Evolutionary conservation across 1,140 invertebrate genomes (phyloP).

Genomic region (Drosophila cardini): DNA sequence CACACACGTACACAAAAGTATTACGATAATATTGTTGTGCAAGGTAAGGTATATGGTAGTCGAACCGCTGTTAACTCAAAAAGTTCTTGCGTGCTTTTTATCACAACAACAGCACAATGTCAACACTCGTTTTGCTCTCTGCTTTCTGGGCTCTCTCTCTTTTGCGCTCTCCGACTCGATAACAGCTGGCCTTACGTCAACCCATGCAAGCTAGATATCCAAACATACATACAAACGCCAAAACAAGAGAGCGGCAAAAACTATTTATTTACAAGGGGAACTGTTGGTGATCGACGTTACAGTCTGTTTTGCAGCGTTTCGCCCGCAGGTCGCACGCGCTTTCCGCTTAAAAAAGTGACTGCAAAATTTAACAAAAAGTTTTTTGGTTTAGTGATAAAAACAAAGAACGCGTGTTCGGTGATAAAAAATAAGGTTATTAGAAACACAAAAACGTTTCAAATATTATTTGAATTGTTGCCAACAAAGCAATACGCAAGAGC

Average conservation of each 20-base stretch:
- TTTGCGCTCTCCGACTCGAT: conserved; percentile 28
- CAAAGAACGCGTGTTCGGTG: conserved; percentile 54
- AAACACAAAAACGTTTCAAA: conserved; percentile 6
- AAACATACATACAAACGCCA: neutral
- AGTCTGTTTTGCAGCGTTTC: conserved; percentile 58
- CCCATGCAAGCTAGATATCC: conserved; percentile 3
- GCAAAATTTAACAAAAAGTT: conserved; percentile 18
- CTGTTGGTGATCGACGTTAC: conserved; percentile 50
- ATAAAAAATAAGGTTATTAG: conserved; percentile 29
- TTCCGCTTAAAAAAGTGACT: conserved; percentile 6
- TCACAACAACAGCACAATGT: conserved; percentile 43
- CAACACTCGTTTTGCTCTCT: conserved; percentile 21
- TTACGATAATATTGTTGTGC: neutral
- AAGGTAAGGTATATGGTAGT: conserved; percentile 22
- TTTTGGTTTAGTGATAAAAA: conserved; percentile 56
- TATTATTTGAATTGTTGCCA: conserved; percentile 15
- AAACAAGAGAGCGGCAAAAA: conserved; percentile 46
- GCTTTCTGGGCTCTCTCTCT: conserved; percentile 8
- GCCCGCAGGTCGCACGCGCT: conserved; percentile 28
- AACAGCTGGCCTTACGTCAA: conserved; percentile 46
- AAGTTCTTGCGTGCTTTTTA: conserved; percentile 41
- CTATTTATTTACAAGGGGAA: conserved; percentile 71
- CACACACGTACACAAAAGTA: neutral
- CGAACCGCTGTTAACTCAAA: neutral
- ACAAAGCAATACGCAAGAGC: conserved; percentile 1